These are phyloP conservation scores for Amphiprion clarkii DNA, from an alignment of 2,797 vertebrate genomes.

Conservation along the genomic window DNA sequence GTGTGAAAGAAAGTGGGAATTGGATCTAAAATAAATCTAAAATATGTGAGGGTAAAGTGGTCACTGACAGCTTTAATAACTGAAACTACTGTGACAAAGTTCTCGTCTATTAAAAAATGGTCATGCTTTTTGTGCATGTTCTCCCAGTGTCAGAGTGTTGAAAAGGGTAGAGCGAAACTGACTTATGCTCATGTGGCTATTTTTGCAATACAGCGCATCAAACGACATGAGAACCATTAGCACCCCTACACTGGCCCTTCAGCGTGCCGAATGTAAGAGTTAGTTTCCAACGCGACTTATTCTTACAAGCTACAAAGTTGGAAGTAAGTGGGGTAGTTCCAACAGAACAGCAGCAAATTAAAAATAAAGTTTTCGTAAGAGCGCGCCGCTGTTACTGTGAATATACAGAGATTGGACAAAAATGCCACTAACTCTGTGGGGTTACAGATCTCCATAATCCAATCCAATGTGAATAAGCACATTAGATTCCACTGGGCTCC, in stretches of 20 bases:
- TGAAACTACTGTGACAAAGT: conserved; percentile 8
- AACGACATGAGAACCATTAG: conserved; percentile 44
- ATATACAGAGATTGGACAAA: not conserved
- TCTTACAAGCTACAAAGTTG: conserved; percentile 10
- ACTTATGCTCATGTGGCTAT: conserved; percentile 18
- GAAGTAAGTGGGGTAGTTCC: not conserved
- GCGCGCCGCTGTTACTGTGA: not conserved
- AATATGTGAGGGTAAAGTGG: conserved; percentile 17
- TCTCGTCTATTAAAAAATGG: not conserved
- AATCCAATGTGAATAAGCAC: not conserved
- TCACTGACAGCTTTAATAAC: conserved; percentile 30
- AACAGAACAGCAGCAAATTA: conserved; percentile 23
- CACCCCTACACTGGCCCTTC: conserved; percentile 1
- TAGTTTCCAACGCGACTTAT: conserved; percentile 31
- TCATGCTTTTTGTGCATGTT: conserved; percentile 8
- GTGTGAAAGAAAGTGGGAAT: conserved; percentile 28
- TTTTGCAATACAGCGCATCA: conserved; percentile 20
- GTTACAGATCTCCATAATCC: not conserved
- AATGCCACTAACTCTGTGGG: not conserved
- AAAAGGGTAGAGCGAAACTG: conserved; percentile 21
- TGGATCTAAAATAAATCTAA: conserved; percentile 29
- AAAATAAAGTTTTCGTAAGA: not conserved
- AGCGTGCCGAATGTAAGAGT: conserved; percentile 22
- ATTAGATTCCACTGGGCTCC: not conserved
- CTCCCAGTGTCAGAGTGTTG: not conserved